Conservation (phyloP, 2,888 invertebrate species). For the Listrodromus nycthemerus region DNA sequence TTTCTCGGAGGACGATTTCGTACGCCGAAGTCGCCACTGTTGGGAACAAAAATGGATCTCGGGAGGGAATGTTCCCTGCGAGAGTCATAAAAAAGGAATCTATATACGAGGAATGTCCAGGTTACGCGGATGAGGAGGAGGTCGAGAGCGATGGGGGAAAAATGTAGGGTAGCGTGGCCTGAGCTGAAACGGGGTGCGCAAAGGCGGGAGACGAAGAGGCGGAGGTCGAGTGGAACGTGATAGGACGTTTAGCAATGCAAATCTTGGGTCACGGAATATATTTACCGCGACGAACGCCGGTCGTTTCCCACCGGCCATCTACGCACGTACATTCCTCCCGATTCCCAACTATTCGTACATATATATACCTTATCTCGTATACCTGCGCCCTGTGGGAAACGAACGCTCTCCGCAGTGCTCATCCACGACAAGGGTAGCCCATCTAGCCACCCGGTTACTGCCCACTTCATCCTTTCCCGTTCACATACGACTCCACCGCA, state of each 20-base stretch:
- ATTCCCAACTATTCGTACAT: neutral
- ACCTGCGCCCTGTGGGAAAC: conserved; percentile 23
- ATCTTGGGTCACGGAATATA: conserved; percentile 71
- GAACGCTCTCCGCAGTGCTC: conserved; percentile 20
- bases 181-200: neutral
- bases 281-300: conserved; percentile 59
- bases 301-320: conserved; percentile 58
- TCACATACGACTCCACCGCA: conserved; percentile 25
- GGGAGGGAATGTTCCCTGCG: conserved; percentile 30
- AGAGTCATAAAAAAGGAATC: conserved; percentile 53
- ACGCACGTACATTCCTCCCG: conserved; percentile 53
- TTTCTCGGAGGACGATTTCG: conserved; percentile 12
- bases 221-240: conserved; percentile 68
- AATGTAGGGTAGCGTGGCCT: conserved; percentile 9
- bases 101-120: conserved; percentile 44
- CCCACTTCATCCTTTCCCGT: conserved; percentile 17
- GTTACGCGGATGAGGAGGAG: conserved; percentile 8
- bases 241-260: conserved; percentile 75
- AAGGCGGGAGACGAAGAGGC: conserved; percentile 7
- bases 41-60: conserved; percentile 11
- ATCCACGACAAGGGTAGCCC: conserved; percentile 10
- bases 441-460: conserved; percentile 20
- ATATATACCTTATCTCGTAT: conserved; percentile 2
- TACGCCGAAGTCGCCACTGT: conserved; percentile 15
- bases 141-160: conserved; percentile 15